Percentiles rank a stretch among this genome's conserved stretches.
Evolutionary conservation across 1,140 invertebrate genomes (phyloP).

Genomic region (Acromyrmex echinatior): DNA sequence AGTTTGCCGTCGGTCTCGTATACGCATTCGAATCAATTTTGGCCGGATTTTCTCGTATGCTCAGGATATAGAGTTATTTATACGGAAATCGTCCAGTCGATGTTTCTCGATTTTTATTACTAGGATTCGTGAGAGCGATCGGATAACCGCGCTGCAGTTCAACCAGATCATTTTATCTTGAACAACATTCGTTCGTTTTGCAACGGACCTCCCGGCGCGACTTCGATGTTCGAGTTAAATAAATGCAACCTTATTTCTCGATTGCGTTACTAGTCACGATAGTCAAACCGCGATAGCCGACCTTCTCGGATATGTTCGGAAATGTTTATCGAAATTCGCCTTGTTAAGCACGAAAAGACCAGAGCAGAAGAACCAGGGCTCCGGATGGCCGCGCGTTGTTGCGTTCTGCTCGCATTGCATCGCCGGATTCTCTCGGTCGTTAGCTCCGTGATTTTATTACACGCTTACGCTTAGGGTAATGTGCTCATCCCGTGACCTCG

Average conservation of each 20-base stretch:
- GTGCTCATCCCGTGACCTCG: constrained; percentile 74
- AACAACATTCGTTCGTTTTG: constrained; percentile 39
- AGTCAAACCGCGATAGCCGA: constrained; percentile 47
- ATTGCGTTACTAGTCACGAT: constrained; percentile 41
- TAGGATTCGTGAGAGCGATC: constrained; percentile 6
- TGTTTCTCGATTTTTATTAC: not conserved
- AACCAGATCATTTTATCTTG: constrained; percentile 30
- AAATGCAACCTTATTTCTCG: constrained; percentile 55
- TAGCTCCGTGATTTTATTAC: constrained; percentile 73
- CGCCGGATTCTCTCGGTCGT: constrained; percentile 68
- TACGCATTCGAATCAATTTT: constrained; percentile 40
- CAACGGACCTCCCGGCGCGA: constrained; percentile 41
- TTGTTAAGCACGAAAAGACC: constrained; percentile 20
- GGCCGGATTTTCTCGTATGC: constrained; percentile 7
- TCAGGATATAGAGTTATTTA: constrained; percentile 27
- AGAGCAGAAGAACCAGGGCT: not conserved
- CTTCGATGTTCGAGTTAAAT: constrained; percentile 30
- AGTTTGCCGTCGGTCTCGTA: constrained; percentile 18
- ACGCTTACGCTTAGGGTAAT: constrained; percentile 75
- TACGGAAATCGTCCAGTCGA: constrained; percentile 22
- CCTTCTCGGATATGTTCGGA: constrained; percentile 38
- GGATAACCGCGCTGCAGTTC: not conserved
- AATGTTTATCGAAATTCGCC: constrained; percentile 70
- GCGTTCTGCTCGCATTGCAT: constrained; percentile 50
- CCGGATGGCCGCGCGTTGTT: constrained; percentile 50